Evolutionary conservation across 1,140 invertebrate genomes (phyloP), one percentile per base, ranked within the genome.

Genomic region (Sinella curviseta): DNA sequence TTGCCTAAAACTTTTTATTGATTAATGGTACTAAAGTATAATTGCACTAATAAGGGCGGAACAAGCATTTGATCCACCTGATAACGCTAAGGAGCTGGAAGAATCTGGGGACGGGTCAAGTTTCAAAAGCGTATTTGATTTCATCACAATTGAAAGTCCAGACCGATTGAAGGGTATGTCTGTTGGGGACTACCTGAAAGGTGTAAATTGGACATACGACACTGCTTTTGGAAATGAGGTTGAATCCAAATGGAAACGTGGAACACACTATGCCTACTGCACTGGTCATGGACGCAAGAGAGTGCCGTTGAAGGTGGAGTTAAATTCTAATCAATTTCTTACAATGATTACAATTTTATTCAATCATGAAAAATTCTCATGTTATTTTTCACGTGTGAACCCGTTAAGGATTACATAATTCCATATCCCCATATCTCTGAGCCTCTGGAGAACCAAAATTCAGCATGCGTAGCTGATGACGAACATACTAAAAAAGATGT

Each of bases 371-470:
- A 55, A 86, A n/a, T 85, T 83, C 0, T 85, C 82, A 1, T 83
- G 86, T 48, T 86, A 85, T 74, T 87, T 83, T 77, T n/a, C n/a
- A n/a, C n/a, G n/a, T n/a, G n/a, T n/a, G n/a, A n/a, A n/a, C n/a
- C n/a, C n/a, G n/a, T n/a, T n/a, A n/a, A 83, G 86, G 0, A 84
- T 85, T 17, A 85, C 86, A 82, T 73, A 86, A 12, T 86, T 84
- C 74, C 86, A 84, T 0, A 76, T 86, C 4, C 84, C 86, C 1
- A 86, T 86, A 60, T 86, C 85, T 16, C 26, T 8, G 65, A 70
- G 12, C 65, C 65, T 1, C 85, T 79, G 85, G 85, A 86, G 30
- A 74, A 84, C 28, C 33, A 86, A 26, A 65, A 82, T 28, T 79
- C 82, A 0, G 85, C 84, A 86, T 82, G 85, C 73, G 39, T 48